A percentile compares a stretch with the other conserved stretches of the same genome.
phyloP scores from a whole-genome alignment of 2,797 vertebrate genomes.

The Rhinogobio ventralis region DNA sequence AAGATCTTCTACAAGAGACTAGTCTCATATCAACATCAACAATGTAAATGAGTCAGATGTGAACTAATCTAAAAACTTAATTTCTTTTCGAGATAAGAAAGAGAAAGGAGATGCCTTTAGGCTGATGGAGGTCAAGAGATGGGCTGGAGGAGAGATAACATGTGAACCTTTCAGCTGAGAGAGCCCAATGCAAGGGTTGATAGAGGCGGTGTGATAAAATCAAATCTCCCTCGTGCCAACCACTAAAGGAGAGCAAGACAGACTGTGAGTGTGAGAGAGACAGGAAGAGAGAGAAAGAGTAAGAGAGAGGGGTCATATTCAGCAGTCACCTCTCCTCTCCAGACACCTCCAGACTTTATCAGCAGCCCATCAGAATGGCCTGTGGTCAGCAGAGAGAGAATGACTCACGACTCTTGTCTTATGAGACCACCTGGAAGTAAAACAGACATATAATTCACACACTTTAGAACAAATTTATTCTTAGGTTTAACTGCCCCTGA shows the following conservation, averaged over 20 bases:
- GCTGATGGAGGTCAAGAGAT: conserved; percentile 54
- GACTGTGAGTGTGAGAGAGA: neutral
- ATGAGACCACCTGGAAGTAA: neutral
- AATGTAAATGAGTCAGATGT: conserved; percentile 12
- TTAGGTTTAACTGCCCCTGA: neutral
- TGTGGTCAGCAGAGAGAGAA: conserved; percentile 25
- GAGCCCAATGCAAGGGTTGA: conserved; percentile 45
- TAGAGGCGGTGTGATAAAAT: conserved; percentile 58
- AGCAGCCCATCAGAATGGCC: conserved; percentile 41
- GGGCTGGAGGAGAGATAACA: conserved; percentile 62
- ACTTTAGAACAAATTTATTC: neutral
- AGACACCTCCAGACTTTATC: conserved; percentile 49
- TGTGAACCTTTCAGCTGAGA: conserved; percentile 50
- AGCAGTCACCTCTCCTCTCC: conserved; percentile 56
- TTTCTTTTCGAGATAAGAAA: conserved; percentile 7
- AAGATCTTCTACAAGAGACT: neutral
- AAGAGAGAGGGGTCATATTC: conserved; percentile 45
- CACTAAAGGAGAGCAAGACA: conserved; percentile 52
- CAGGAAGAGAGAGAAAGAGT: neutral
- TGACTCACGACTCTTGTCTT: conserved; percentile 1
- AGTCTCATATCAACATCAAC: neutral
- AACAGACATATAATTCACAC: conserved; percentile 6
- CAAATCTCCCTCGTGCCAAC: conserved; percentile 48
- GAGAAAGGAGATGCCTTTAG: conserved; percentile 50
- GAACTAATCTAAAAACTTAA: neutral